Conservation (phyloP, 2,113 vertebrate species). For the Cettia cetti region DNA sequence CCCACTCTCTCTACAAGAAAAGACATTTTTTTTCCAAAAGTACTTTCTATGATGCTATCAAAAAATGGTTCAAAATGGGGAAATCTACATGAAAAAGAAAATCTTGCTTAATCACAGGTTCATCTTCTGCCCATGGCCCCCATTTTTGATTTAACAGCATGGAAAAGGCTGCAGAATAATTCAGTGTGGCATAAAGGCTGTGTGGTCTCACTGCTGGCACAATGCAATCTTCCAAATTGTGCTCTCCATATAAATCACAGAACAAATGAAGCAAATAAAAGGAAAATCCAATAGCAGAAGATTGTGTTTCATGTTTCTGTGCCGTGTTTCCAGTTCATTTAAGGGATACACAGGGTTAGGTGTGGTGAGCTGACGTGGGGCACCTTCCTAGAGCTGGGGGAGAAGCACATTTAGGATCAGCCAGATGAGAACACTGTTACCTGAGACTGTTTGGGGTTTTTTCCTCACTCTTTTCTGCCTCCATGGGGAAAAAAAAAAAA, state of each 20-base stretch:
- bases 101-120: background rate
- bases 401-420: background rate
- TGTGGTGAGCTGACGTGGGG: background rate
- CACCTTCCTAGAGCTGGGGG: background rate
- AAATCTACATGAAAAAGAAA: background rate
- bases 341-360: background rate
- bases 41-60: background rate
- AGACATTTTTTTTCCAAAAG: background rate
- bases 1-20: background rate
- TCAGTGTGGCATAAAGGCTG: background rate
- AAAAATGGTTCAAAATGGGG: background rate
- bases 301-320: background rate
- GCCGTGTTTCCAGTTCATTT: background rate
- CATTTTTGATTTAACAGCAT: background rate
- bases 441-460: background rate
- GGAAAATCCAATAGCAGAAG: background rate
- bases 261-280: conserved; percentile 27
- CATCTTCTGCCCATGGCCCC: background rate
- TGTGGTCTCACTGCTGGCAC: background rate
- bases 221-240: background rate
- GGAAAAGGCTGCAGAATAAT: conserved; percentile 18
- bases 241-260: conserved; percentile 12
- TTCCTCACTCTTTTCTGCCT: background rate
- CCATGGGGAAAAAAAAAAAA: background rate
- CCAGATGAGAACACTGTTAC: background rate